Evolutionary conservation across 2,888 invertebrate genomes (phyloP), one percentile per base, ranked within the genome.

Genomic region (Epirrhoe tristata): DNA sequence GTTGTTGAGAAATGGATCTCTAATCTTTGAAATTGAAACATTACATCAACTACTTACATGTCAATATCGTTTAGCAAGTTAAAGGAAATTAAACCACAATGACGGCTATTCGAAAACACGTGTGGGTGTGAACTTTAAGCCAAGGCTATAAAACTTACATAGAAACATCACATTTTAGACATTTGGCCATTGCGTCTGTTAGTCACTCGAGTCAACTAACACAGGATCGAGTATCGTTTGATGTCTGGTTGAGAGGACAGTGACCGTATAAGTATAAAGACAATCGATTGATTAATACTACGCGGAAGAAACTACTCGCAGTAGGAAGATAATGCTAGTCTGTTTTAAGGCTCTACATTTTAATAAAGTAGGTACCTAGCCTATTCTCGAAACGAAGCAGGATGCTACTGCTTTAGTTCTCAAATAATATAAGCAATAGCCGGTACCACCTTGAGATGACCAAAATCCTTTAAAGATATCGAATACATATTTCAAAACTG

Each of bases 231-330:
- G 12, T 43, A 12, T 43, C 39, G 39, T 43, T 43, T 43, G 39
- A 12, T 5, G 34, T 8, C 39, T 46, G 16, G 57, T 48, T 32
- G 5, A 0, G 46, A 61, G 57, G 63, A 60, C 57, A 63, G 63
- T 56, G 57, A 39, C 67, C 61, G 24, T 60, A 53, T 64, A n/a
- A n/a, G n/a, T n/a, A 43, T 4, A 39, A 17, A 68, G 54, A 64
- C 61, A 64, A 58, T 65, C 51, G 55, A 65, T 62, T 55, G 61
- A 58, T 58, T 58, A 16, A 67, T 55, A 67, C 63, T 34, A 65
- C 68, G 55, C 67, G 67, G 67, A 63, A 66, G 50, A 48, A 39
- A 56, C 17, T 1, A n/a, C n/a, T n/a, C n/a, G n/a, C n/a, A 51
- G 17, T 50, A 39, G 34, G 43, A 66, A 53, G 34, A 61, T 36